Conservation (phyloP, 2,888 invertebrate species). For the Morpho helenor region DNA sequence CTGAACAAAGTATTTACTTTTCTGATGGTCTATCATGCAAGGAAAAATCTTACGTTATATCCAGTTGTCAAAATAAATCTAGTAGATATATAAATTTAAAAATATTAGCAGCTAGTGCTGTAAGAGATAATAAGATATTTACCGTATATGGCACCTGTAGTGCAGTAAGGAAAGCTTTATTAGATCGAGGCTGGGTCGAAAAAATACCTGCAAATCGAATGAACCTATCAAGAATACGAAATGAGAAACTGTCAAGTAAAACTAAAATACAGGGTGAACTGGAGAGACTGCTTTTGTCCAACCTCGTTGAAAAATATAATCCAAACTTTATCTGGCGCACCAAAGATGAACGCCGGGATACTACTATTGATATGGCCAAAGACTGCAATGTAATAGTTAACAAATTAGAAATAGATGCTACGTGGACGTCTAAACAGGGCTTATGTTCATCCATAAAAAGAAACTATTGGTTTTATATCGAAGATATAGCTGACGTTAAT, state of each 20-base stretch:
- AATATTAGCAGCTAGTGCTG: conserved; percentile 66
- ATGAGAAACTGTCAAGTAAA: conserved; percentile 41
- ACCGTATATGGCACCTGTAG: conserved; percentile 73
- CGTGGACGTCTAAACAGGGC: conserved; percentile 70
- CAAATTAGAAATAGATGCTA: conserved; percentile 54
- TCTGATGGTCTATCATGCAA: conserved; percentile 36
- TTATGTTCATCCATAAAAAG: conserved; percentile 77
- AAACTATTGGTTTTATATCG: conserved; percentile 82
- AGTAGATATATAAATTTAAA: conserved; percentile 54
- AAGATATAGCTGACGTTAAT: conserved; percentile 80
- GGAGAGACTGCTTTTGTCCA: conserved; percentile 61
- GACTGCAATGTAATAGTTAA: conserved; percentile 51
- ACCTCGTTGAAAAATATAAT: conserved; percentile 51
- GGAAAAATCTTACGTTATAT: conserved; percentile 57
- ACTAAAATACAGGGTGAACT: conserved; percentile 48
- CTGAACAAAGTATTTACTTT: conserved; percentile 7
- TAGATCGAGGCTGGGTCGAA: conserved; percentile 86
- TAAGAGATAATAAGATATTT: conserved; percentile 74
- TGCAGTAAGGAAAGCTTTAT: conserved; percentile 78
- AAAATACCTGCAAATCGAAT: conserved; percentile 73
- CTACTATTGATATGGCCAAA: conserved; percentile 42
- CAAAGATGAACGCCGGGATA: conserved; percentile 39
- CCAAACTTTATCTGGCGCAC: conserved; percentile 64
- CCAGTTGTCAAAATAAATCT: conserved; percentile 49
- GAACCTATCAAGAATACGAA: conserved; percentile 56